A percentile compares a stretch with the other conserved stretches of the same genome.
Conservation (phyloP, 2,113 vertebrate species). For the Astatotilapia flaviijosephi region DNA sequence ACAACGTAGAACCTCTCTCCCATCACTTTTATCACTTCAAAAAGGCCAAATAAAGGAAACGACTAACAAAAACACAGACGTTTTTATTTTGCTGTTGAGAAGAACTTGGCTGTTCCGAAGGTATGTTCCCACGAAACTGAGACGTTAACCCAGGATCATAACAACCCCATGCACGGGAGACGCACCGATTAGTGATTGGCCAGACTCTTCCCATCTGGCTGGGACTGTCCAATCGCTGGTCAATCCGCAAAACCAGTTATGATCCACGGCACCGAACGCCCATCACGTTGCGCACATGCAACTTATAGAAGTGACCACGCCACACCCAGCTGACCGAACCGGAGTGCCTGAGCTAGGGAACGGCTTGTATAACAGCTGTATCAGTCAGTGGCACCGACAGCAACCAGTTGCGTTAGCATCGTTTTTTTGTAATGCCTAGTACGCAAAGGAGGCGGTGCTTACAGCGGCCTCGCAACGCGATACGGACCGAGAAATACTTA, state of each 20-base stretch:
- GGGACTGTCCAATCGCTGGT: conserved; percentile 19
- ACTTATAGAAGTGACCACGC: conserved; percentile 46
- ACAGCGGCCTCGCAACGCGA: conserved; percentile 28
- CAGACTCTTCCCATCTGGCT: neutral
- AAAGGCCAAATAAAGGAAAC: neutral
- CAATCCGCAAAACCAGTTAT: conserved; percentile 43
- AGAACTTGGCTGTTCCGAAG: neutral
- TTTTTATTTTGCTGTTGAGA: neutral
- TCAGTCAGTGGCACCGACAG: conserved; percentile 22
- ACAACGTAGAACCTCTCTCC: neutral
- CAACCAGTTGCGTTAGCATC: conserved; percentile 32
- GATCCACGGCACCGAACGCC: conserved; percentile 3
- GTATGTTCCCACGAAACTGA: neutral
- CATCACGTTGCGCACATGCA: conserved; percentile 66
- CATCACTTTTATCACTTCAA: neutral
- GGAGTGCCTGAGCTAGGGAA: neutral
- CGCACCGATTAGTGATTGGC: conserved; percentile 55
- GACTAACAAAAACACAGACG: neutral
- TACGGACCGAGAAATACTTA: neutral
- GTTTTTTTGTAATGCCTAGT: conserved; percentile 21
- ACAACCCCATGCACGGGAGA: neutral
- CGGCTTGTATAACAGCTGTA: conserved; percentile 62
- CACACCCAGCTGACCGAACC: conserved; percentile 53
- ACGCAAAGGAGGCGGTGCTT: conserved; percentile 50
- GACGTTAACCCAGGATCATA: neutral